phyloP scores from a whole-genome alignment of 2,797 vertebrate species.

The Gallinago stenura region DNA sequence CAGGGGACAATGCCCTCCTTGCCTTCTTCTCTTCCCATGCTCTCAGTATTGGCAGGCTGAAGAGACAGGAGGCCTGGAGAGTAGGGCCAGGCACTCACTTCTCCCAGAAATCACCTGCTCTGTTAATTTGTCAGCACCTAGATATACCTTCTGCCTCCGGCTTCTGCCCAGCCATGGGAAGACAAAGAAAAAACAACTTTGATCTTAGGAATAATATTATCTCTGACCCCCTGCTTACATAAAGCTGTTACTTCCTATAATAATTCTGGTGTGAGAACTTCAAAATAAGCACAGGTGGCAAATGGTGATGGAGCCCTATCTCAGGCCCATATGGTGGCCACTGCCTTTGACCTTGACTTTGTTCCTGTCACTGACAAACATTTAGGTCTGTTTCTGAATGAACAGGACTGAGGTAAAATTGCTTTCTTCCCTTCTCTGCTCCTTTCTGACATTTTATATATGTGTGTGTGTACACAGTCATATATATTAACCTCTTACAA shows the following conservation, averaged over 20 bases:
- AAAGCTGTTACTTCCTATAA: constrained; percentile 20
- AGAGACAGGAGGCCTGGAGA: background rate
- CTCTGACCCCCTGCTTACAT: background rate
- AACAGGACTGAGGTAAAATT: background rate
- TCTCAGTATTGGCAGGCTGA: background rate
- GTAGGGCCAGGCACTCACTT: background rate
- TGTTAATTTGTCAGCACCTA: background rate
- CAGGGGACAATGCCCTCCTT: background rate
- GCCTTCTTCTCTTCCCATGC: background rate
- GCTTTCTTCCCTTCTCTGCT: background rate
- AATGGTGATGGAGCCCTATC: background rate
- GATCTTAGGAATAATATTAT: background rate
- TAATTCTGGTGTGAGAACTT: background rate
- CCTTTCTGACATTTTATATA: background rate
- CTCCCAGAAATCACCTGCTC: background rate
- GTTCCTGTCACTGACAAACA: background rate
- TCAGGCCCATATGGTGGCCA: background rate
- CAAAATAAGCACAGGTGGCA: background rate
- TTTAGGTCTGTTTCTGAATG: background rate
- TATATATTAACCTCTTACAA: background rate
- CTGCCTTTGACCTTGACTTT: constrained; percentile 24
- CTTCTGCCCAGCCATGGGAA: background rate
- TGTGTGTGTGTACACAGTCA: background rate
- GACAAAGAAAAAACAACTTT: background rate
- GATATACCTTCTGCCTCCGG: background rate